Percentiles rank a stretch among this genome's conserved stretches.
Conservation (phyloP, 2,797 vertebrate species). For the Falco biarmicus region DNA sequence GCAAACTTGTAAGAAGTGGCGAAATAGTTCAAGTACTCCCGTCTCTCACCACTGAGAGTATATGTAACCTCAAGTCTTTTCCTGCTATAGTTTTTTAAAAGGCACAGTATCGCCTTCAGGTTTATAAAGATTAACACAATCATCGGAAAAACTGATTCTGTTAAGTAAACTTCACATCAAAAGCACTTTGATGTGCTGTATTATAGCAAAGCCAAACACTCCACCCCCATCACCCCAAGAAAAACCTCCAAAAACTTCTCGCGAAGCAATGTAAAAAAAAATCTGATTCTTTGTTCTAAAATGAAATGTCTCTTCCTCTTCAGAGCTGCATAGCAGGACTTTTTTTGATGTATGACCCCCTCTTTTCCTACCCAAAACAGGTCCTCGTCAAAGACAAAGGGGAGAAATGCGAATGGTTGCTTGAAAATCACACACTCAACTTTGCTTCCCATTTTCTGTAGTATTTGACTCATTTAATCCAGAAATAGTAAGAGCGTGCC, state of each 20-base stretch:
- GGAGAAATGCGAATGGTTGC: not conserved
- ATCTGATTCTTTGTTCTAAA: slow-evolving; percentile 66
- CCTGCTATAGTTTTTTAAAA: slow-evolving; percentile 70
- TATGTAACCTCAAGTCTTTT: slow-evolving; percentile 70
- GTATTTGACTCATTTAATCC: not conserved
- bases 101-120: slow-evolving; percentile 65
- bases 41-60: slow-evolving; percentile 36
- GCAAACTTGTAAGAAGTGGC: not conserved
- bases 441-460: not conserved
- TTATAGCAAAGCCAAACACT: slow-evolving; percentile 67
- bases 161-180: slow-evolving; percentile 78
- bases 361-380: slow-evolving; percentile 43
- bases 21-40: not conserved
- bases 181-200: slow-evolving; percentile 73
- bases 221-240: slow-evolving; percentile 58
- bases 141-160: slow-evolving; percentile 70
- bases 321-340: not conserved
- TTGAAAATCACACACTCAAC: not conserved
- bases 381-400: not conserved
- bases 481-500: not conserved
- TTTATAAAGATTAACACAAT: slow-evolving; percentile 75
- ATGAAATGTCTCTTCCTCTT: slow-evolving; percentile 62
- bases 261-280: slow-evolving; percentile 39
- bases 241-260: slow-evolving; percentile 44
- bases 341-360: slow-evolving; percentile 30